Percentiles rank a stretch among this genome's conserved stretches.
These are phyloP conservation scores for Nysson spinosus DNA, from an alignment of 2,888 invertebrate species.

Conservation along the genomic window DNA sequence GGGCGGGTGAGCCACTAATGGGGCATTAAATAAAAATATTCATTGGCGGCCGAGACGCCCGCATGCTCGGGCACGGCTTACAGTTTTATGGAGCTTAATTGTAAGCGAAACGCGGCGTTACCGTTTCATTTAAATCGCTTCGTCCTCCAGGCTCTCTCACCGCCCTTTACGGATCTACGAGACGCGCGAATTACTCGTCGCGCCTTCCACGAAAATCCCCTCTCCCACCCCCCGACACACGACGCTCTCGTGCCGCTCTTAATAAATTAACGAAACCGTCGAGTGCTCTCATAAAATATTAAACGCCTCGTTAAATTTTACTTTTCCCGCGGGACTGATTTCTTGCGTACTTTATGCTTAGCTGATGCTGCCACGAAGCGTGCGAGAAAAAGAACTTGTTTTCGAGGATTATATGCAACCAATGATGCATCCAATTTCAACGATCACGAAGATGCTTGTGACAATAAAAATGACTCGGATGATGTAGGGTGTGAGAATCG, in stretches of 20 bases:
- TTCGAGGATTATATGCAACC: no score
- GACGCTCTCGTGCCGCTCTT: conserved; percentile 1
- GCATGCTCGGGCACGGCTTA: conserved; percentile 45
- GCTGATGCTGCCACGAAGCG: no score
- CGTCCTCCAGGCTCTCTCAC: conserved; percentile 23
- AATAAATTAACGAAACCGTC: conserved; percentile 10
- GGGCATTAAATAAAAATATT: conserved; percentile 71
- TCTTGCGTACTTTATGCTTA: no score
- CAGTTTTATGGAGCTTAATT: conserved; percentile 65
- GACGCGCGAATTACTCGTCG: conserved; percentile 17
- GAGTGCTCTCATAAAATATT: background rate
- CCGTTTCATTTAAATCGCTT: conserved; percentile 64
- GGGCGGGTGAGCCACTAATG: conserved; percentile 57
- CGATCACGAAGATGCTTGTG: no score
- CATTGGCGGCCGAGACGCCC: conserved; percentile 57
- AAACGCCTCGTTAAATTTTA: conserved; percentile 1
- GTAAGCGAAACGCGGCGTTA: conserved; percentile 60
- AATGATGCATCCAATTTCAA: no score
- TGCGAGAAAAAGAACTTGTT: no score
- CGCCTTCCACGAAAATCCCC: conserved; percentile 14
- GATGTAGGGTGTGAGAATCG: no score
- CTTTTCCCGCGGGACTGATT: conserved; percentile 1
- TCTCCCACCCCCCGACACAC: no score
- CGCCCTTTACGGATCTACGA: background rate
- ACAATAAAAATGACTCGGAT: no score